Conservation (phyloP, 2,113 vertebrate genomes). For the Fukomys damarensis region DNA sequence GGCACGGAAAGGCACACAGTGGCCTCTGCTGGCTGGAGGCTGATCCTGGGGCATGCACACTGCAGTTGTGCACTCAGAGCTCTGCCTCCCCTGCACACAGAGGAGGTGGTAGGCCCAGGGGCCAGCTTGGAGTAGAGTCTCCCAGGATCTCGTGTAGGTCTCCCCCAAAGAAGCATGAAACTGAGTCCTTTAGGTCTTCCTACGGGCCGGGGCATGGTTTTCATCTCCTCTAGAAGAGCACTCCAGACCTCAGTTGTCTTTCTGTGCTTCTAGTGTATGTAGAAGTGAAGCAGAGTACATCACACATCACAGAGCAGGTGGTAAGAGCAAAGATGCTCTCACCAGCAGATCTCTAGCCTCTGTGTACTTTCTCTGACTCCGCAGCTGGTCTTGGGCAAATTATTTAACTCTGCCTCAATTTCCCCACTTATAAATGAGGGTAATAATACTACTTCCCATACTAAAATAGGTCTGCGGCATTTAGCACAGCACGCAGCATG, state of each 20-base stretch:
- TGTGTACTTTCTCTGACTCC: background rate
- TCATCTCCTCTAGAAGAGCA: background rate
- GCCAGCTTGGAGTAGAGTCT: background rate
- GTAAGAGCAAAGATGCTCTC: background rate
- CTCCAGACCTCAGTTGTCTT: background rate
- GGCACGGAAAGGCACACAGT: background rate
- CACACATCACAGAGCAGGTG: accelerated
- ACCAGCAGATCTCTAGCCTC: background rate
- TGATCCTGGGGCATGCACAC: background rate
- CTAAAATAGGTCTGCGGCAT: background rate
- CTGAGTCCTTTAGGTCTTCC: background rate
- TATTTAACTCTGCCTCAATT: background rate
- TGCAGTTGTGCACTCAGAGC: background rate
- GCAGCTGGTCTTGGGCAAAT: background rate
- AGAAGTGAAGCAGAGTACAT: accelerated
- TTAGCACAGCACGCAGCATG: background rate
- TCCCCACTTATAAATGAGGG: background rate
- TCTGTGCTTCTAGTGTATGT: background rate
- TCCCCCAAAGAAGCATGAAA: background rate
- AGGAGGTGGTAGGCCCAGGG: accelerated
- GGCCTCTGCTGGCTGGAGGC: background rate
- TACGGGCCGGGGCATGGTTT: accelerated
- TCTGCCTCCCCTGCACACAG: background rate
- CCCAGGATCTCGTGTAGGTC: background rate
- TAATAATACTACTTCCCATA: accelerated